Evolutionary conservation across 2,797 vertebrate genomes (phyloP).

Genomic region (Lepidocolaptes lacrymiger): DNA sequence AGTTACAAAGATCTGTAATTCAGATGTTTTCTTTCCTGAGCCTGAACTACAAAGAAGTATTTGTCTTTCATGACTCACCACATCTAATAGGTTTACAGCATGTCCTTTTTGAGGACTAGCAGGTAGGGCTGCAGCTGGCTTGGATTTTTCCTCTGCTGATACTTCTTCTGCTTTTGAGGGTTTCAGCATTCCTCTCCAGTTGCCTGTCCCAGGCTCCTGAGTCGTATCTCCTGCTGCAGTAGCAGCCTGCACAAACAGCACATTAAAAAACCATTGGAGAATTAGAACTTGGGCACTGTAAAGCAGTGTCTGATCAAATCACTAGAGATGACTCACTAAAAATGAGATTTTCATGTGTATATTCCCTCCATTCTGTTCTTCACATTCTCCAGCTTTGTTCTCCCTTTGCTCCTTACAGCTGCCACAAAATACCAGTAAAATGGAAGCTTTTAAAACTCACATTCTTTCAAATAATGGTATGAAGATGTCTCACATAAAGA

Average conservation of each 20-base stretch:
- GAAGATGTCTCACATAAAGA: background rate
- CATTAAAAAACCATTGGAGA: background rate
- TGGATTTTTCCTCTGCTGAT: constrained; percentile 78
- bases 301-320: background rate
- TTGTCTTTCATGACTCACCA: constrained; percentile 79
- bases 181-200: constrained; percentile 96
- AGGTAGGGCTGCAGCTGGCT: constrained; percentile 65
- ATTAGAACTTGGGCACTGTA: background rate
- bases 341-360: background rate
- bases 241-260: constrained; percentile 66
- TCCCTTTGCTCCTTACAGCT: background rate
- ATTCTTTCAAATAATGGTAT: background rate
- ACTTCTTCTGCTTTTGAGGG: constrained; percentile 86
- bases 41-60: background rate
- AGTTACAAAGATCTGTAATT: background rate
- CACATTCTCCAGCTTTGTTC: background rate
- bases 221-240: constrained; percentile 74
- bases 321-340: background rate
- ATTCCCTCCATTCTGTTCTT: background rate
- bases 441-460: background rate
- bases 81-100: constrained; percentile 94
- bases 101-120: constrained; percentile 89
- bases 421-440: background rate
- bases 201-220: constrained; percentile 87
- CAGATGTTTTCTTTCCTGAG: background rate